Evolutionary conservation across 1,140 invertebrate genomes (phyloP).

Genomic region (Melanaphis sacchari): DNA sequence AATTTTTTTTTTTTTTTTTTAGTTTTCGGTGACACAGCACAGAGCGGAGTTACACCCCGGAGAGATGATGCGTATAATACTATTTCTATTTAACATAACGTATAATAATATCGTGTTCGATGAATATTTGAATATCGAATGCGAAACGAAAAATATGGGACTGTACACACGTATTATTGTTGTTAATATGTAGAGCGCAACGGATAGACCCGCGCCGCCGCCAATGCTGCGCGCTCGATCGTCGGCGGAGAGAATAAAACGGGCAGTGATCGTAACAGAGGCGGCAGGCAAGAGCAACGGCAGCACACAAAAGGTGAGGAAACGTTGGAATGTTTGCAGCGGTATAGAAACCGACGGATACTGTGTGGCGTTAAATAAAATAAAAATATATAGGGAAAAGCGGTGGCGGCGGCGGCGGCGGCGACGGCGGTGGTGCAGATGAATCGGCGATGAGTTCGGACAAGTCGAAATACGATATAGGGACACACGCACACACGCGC

Average conservation of each 20-base stretch:
- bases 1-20: too few relatives aligned
- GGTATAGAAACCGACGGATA: slow-evolving; percentile 22
- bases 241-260: background rate
- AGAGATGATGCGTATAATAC: too few relatives aligned
- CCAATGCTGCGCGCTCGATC: background rate
- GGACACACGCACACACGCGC: background rate
- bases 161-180: background rate
- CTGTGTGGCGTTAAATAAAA: slow-evolving; percentile 23
- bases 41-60: too few relatives aligned
- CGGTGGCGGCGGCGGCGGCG: slow-evolving; percentile 6
- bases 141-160: background rate
- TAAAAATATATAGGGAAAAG: slow-evolving; percentile 14
- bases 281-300: background rate
- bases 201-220: background rate
- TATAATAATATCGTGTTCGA: background rate
- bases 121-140: background rate
- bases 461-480: slow-evolving; percentile 53
- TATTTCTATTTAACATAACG: too few relatives aligned
- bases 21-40: too few relatives aligned
- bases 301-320: slow-evolving; percentile 42
- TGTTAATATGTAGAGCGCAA: background rate
- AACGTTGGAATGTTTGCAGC: slow-evolving; percentile 40
- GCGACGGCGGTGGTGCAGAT: slow-evolving; percentile 41
- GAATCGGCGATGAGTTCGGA: slow-evolving; percentile 57
- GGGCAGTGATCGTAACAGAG: too few relatives aligned